Conservation (phyloP, 1,140 invertebrate species). For the Calosoma granatense region DNA sequence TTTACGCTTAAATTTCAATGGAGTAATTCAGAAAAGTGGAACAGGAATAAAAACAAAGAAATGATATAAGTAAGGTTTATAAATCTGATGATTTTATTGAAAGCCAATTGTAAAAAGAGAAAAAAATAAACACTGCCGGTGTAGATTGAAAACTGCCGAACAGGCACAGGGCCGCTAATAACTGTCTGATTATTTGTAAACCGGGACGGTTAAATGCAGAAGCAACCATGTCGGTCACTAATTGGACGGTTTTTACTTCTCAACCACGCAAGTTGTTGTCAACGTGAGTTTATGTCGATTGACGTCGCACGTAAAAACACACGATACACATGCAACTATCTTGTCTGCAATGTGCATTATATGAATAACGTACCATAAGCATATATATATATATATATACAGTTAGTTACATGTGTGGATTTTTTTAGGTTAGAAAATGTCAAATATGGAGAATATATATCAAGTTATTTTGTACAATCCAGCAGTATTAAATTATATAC, state of each 20-base stretch:
- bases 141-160: neutral
- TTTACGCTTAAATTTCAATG: too few species aligned
- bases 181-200: conserved; percentile 8
- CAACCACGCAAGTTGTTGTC: neutral
- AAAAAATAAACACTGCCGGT: neutral
- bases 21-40: too few species aligned
- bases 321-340: too few species aligned
- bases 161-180: neutral
- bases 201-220: conserved; percentile 1
- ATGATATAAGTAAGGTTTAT: neutral
- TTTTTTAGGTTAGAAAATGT: too few species aligned
- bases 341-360: too few species aligned
- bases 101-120: neutral
- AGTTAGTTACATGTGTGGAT: too few species aligned
- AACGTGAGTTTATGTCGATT: neutral
- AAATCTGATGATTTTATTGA: neutral
- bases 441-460: too few species aligned
- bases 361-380: too few species aligned
- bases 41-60: too few species aligned
- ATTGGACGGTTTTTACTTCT: neutral
- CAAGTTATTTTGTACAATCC: too few species aligned
- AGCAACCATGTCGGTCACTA: neutral
- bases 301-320: neutral
- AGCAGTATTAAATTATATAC: too few species aligned
- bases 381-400: too few species aligned